phyloP scores from a whole-genome alignment of 2,113 vertebrate species.

The Asarcornis scutulata region DNA sequence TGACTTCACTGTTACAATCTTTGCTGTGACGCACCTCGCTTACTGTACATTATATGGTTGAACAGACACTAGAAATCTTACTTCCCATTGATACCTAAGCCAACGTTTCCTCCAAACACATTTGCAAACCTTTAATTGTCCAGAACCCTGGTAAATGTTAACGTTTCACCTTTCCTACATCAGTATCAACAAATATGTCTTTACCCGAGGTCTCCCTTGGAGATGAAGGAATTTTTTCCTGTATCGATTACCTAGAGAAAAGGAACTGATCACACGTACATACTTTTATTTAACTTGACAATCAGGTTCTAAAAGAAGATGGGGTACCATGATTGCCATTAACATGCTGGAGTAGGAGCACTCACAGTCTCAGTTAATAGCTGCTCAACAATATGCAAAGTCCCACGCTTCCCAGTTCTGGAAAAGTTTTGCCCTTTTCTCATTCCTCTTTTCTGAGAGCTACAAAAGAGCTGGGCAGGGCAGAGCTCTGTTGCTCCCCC shows the following conservation, averaged over 20 bases:
- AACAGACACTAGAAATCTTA: constrained; percentile 22
- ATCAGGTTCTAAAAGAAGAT: background rate
- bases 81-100: background rate
- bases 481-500: background rate
- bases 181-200: background rate
- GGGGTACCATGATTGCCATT: background rate
- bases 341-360: background rate
- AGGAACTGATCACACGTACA: background rate
- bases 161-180: background rate
- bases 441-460: background rate
- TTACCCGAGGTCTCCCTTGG: background rate
- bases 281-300: background rate
- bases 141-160: background rate
- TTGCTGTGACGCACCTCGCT: background rate
- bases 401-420: background rate
- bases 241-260: background rate
- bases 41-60: constrained; percentile 11
- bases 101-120: background rate
- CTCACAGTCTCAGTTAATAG: background rate
- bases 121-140: background rate
- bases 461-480: background rate
- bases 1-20: background rate
- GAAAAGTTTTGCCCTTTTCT: background rate
- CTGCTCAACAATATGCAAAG: background rate
- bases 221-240: background rate